phyloP scores from a whole-genome alignment of 2,113 vertebrate genomes.

The Malurus elegans region DNA sequence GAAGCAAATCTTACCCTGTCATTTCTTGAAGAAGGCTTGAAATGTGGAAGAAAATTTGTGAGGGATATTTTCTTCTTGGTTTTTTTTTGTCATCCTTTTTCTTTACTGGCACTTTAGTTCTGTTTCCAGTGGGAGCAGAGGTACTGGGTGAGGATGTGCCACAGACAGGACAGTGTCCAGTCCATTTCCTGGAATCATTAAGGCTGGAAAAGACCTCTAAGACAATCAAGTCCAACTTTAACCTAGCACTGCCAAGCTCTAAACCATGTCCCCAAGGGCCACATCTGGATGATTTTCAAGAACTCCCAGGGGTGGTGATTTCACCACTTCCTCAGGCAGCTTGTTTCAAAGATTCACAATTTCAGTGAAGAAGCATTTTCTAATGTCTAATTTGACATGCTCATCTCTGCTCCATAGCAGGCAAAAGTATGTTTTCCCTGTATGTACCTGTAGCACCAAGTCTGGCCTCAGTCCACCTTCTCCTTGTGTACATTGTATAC shows the following conservation, averaged over 20 bases:
- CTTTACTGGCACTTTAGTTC: not conserved
- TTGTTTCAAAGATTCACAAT: not conserved
- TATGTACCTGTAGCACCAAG: not conserved
- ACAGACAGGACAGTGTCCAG: not conserved
- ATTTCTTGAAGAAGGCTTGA: not conserved
- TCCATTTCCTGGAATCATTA: not conserved
- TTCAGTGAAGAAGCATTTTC: not conserved
- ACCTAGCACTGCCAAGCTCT: not conserved
- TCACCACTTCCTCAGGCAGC: not conserved
- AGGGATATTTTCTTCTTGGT: accelerated
- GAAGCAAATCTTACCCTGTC: not conserved
- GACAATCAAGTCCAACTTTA: accelerated
- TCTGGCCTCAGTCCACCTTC: not conserved
- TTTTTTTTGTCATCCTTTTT: not conserved
- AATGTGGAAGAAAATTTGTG: not conserved
- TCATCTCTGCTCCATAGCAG: not conserved
- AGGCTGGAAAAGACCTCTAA: not conserved
- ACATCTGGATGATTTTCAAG: not conserved
- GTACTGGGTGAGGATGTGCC: not conserved
- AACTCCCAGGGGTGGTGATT: not conserved
- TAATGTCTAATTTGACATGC: not conserved
- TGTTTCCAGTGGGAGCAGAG: not conserved
- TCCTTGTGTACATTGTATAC: not conserved
- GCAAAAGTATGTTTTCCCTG: not conserved
- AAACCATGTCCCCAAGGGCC: not conserved